These are phyloP conservation scores for Arrhopalites spinosus DNA, from an alignment of 2,888 invertebrate species.

Conservation along the genomic window DNA sequence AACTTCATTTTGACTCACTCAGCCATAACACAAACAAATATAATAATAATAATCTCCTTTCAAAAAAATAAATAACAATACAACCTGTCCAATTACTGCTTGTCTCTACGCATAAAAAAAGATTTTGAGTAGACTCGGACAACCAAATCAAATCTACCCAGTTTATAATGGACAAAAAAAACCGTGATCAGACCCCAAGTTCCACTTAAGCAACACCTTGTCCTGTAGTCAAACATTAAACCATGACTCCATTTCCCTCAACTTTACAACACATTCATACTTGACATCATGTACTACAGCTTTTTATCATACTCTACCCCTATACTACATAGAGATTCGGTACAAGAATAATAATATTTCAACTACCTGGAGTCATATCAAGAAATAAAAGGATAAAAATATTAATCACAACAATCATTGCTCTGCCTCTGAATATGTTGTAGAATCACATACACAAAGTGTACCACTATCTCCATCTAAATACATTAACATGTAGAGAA, in stretches of 20 bases:
- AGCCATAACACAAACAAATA: constrained; percentile 3
- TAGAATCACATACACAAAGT: no score
- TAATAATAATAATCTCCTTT: constrained; percentile 26
- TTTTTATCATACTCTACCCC: not conserved
- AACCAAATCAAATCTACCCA: constrained; percentile 24
- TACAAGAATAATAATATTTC: not conserved
- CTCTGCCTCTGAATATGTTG: no score
- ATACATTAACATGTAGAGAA: no score
- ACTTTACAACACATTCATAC: not conserved
- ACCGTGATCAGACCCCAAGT: constrained; percentile 3
- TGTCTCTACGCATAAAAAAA: not conserved
- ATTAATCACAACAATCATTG: no score
- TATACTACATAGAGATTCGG: not conserved
- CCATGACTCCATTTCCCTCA: constrained; percentile 8
- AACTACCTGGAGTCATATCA: not conserved
- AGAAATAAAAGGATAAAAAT: no score
- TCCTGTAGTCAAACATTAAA: constrained; percentile 5
- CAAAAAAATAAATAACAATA: constrained; percentile 34
- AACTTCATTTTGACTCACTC: constrained; percentile 22
- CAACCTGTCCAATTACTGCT: constrained; percentile 35
- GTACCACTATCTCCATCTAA: no score
- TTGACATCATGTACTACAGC: not conserved
- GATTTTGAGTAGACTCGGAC: constrained; percentile 20
- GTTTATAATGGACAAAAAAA: constrained; percentile 1
- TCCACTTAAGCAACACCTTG: constrained; percentile 34